A percentile compares a stretch with the other conserved stretches of the same genome.
Conservation (phyloP, 2,888 invertebrate genomes). For the Oeneis ivallda region DNA sequence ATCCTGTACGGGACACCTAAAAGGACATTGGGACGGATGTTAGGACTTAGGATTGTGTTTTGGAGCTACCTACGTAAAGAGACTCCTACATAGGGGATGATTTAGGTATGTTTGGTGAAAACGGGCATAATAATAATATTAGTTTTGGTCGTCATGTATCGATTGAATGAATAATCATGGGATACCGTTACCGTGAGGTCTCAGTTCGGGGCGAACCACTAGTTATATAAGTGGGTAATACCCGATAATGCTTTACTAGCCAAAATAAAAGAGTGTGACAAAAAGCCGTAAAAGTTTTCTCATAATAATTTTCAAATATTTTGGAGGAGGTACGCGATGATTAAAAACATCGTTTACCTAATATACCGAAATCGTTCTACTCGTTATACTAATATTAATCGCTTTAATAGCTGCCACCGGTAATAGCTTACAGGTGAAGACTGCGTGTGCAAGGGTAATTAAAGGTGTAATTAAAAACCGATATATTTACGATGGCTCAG, state of each 20-base stretch:
- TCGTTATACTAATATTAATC: conserved; percentile 25
- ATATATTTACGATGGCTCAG: conserved; percentile 74
- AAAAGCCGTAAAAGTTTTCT: conserved; percentile 6
- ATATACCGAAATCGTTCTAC: conserved; percentile 15
- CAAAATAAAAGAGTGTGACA: not conserved
- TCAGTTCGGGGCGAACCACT: no score
- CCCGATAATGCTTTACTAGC: not conserved
- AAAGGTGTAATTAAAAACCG: conserved; percentile 74
- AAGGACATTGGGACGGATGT: no score
- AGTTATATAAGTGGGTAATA: not conserved
- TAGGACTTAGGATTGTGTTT: no score
- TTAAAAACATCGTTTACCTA: not conserved
- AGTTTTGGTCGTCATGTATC: no score
- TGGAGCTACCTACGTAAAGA: no score
- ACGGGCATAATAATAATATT: no score
- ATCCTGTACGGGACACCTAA: no score
- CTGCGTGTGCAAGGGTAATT: conserved; percentile 70
- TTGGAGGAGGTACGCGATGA: not conserved
- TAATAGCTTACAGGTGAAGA: conserved; percentile 35
- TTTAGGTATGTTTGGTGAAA: no score
- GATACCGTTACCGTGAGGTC: no score
- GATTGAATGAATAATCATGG: no score
- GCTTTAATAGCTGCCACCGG: conserved; percentile 33
- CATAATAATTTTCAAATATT: not conserved
- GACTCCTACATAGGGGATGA: no score